phyloP scores from a whole-genome alignment of 2,797 vertebrate species.

The Eupleurogrammus muticus region DNA sequence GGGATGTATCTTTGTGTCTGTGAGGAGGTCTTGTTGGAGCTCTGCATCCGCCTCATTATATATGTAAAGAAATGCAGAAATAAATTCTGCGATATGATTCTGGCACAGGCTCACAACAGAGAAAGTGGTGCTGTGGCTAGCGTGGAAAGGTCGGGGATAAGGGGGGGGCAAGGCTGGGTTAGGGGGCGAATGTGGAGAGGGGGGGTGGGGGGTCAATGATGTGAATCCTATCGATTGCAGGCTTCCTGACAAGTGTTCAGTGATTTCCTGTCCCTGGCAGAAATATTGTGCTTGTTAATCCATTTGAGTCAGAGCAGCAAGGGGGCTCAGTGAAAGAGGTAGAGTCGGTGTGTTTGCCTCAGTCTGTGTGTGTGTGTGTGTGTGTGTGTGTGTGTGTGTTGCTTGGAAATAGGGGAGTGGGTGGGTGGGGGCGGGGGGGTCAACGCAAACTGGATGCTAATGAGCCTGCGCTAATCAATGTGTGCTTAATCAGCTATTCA shows the following conservation, averaged over 20 bases:
- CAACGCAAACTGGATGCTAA: constrained; percentile 89
- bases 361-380: constrained; percentile 20
- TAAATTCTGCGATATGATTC: constrained; percentile 30
- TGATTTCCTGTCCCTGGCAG: constrained; percentile 81
- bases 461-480: constrained; percentile 89
- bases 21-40: constrained; percentile 29
- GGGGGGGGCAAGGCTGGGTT: constrained; percentile 31
- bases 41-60: constrained; percentile 52
- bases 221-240: constrained; percentile 70
- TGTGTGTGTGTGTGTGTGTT: constrained; percentile 25
- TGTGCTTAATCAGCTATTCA: constrained; percentile 90
- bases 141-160: constrained; percentile 41
- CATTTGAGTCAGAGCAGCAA: constrained; percentile 77
- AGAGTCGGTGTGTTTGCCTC: constrained; percentile 16
- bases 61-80: constrained; percentile 68
- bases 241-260: constrained; percentile 76
- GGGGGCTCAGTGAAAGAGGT: constrained; percentile 54
- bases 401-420: constrained; percentile 55
- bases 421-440: constrained; percentile 32
- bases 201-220: constrained; percentile 70
- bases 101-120: constrained; percentile 19
- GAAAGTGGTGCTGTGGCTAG: constrained; percentile 40
- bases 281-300: constrained; percentile 80
- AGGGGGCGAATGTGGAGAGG: constrained; percentile 29
- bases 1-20: not conserved